A percentile compares a stretch with the other conserved stretches of the same genome.
Evolutionary conservation across 2,113 vertebrate species (phyloP).

Genomic region (Polypterus bichir): DNA sequence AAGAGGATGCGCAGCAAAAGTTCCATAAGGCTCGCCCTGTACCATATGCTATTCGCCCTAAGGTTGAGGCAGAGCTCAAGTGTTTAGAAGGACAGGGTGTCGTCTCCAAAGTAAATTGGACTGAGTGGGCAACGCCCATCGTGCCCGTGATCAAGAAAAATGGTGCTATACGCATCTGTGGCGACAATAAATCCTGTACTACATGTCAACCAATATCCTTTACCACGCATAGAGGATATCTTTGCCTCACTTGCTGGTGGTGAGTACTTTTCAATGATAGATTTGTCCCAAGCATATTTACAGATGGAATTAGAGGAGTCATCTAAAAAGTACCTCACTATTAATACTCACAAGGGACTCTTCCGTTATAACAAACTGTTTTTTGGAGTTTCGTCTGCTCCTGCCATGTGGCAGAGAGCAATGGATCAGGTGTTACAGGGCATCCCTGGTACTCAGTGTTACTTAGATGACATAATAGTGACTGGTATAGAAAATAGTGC

Average conservation of each 20-base stretch:
- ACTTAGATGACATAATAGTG: constrained; percentile 3
- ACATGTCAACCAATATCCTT: constrained; percentile 15
- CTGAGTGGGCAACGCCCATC: too few relatives aligned
- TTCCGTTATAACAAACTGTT: too few relatives aligned
- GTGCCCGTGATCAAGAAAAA: not conserved
- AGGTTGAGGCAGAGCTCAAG: not conserved
- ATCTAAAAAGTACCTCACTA: constrained; percentile 8
- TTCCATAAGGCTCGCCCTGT: constrained; percentile 14
- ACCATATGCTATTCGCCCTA: constrained; percentile 12
- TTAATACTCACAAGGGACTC: constrained; percentile 14
- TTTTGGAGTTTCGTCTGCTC: constrained; percentile 13
- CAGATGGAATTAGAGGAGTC: constrained; percentile 17
- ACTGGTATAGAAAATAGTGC: not conserved
- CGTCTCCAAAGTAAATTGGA: too few relatives aligned
- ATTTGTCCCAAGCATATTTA: constrained; percentile 7
- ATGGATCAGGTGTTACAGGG: constrained; percentile 11
- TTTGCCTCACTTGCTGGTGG: constrained; percentile 5
- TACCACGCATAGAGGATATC: constrained; percentile 10
- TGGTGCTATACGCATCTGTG: constrained; percentile 5
- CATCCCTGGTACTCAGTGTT: not conserved
- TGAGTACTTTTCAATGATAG: constrained; percentile 7
- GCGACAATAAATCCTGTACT: constrained; percentile 17
- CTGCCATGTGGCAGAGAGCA: constrained; percentile 14
- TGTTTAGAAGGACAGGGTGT: too few relatives aligned
- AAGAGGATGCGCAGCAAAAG: not conserved